Conservation (phyloP, 1,140 invertebrate species). For the Dufourea novaeangliae region DNA sequence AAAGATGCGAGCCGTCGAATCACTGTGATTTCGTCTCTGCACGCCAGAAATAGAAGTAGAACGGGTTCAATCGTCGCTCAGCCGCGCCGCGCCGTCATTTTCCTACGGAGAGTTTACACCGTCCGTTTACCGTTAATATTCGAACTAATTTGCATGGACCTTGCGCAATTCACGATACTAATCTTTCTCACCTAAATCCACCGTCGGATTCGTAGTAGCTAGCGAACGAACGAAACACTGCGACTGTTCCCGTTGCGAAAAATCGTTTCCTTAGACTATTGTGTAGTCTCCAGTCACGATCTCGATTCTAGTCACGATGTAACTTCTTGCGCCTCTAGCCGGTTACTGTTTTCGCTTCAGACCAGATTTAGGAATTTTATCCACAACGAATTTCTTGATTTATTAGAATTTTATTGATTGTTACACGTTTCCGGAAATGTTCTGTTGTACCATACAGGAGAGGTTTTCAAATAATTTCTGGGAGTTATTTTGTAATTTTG, state of each 20-base stretch:
- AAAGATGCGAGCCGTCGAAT: not conserved
- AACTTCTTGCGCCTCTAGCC: not conserved
- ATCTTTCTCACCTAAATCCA: not conserved
- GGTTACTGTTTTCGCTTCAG: too few species aligned
- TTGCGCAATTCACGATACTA: not conserved
- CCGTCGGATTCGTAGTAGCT: not conserved
- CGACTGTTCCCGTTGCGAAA: not conserved
- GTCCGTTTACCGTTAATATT: slow-evolving; percentile 1
- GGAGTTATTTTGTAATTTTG: too few species aligned
- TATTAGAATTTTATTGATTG: too few species aligned
- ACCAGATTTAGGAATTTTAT: too few species aligned
- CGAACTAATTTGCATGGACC: not conserved
- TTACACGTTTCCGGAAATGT: too few species aligned
- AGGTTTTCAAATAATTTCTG: too few species aligned
- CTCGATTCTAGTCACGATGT: not conserved
- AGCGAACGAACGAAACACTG: not conserved
- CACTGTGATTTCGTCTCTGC: not conserved
- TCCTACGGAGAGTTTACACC: not conserved
- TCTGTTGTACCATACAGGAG: too few species aligned
- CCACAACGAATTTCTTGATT: too few species aligned
- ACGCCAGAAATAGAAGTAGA: slow-evolving; percentile 5
- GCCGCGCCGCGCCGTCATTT: not conserved
- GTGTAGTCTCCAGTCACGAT: not conserved
- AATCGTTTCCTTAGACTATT: not conserved
- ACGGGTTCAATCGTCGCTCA: not conserved